Evolutionary conservation across 92 coral and sea anemone species (phyloP).

Genomic region (Umimayanthus chanpuru): DNA sequence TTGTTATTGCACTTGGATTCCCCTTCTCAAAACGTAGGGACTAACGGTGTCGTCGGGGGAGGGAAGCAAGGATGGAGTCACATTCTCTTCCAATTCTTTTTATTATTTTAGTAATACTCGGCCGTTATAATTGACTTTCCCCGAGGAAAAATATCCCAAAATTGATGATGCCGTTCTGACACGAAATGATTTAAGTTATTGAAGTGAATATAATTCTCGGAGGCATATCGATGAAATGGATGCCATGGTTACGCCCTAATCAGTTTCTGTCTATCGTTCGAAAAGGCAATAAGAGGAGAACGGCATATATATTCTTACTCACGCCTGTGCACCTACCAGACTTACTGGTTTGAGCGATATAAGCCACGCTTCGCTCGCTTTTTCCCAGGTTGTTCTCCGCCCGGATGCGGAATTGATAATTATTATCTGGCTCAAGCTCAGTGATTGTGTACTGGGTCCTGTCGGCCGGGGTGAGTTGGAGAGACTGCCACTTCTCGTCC

Average conservation of each 20-base stretch:
- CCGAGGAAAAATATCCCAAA: too few relatives aligned
- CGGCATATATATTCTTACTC: not conserved
- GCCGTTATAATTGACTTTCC: too few relatives aligned
- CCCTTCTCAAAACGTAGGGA: too few relatives aligned
- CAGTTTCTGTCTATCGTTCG: not conserved
- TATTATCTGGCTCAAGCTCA: conserved; percentile 67
- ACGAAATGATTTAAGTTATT: too few relatives aligned
- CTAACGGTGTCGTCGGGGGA: too few relatives aligned
- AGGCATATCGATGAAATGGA: not conserved
- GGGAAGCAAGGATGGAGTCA: too few relatives aligned
- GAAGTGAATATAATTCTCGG: not conserved
- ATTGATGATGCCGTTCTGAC: too few relatives aligned
- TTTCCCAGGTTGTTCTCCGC: conserved; percentile 83
- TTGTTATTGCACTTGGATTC: too few relatives aligned
- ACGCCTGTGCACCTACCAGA: conserved; percentile 50
- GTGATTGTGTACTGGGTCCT: conserved; percentile 73
- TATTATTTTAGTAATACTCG: too few relatives aligned
- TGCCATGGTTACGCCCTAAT: not conserved
- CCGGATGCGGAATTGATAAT: conserved; percentile 82
- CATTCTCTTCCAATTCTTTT: too few relatives aligned
- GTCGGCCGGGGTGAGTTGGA: conserved; percentile 71
- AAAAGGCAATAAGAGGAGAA: not conserved
- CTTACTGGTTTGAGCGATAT: conserved; percentile 62
- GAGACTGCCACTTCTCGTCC: conserved; percentile 60
- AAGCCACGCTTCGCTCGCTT: conserved; percentile 72